Base-by-base conservation (phyloP, 1,140 invertebrate genomes). In the Rhyzopertha dominica region DNA sequence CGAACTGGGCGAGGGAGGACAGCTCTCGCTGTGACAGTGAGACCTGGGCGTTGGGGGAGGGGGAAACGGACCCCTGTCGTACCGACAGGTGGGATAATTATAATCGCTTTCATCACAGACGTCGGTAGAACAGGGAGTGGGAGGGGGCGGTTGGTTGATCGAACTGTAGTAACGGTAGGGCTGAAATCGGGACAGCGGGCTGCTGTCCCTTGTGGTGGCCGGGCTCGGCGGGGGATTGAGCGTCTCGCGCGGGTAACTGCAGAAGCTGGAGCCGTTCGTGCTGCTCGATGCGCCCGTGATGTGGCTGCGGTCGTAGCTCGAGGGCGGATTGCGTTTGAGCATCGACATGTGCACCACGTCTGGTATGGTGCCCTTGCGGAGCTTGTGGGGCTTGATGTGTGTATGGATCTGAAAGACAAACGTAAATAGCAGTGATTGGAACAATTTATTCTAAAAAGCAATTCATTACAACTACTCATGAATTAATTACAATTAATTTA, bases 91-190 rank as follows among this genome's bases (percentile, higher is more conserved):
- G 8, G 68, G 74, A 56, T 82, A 82, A 58, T 82, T 80, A 30
- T 75, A 81, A 59, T 91, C 87, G 2, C 84, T 87, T 56, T 94
- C 90, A 59, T 93, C 88, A 65, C 87, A 92, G 8, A 94, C 86
- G 64, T 95, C 92, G 2, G 93, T 95, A 52, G 88, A 90, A 65
- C 90, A 95, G 0, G 93, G 92, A 5, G 92, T 95, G 3, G 91
- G 91, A 1, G 90, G 91, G 12, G 92, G 92, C 1, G 89, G 89
- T 53, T 86, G 81, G 71, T 90, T 87, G 19, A 82, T 81, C 13
- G 77, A 78, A 49, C 84, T 78, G 64, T 90, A 89, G 62, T 84
- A 81, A 16, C 84, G 74, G 64, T 88, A 87, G 1, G 83, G 80
- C 28, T 80, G 76, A 38, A 75, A 74, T 16, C 74, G 62, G 9